Percentiles rank a stretch among this genome's conserved stretches.
Conservation (phyloP, 2,888 invertebrate genomes). For the Drosophila emarginata region DNA sequence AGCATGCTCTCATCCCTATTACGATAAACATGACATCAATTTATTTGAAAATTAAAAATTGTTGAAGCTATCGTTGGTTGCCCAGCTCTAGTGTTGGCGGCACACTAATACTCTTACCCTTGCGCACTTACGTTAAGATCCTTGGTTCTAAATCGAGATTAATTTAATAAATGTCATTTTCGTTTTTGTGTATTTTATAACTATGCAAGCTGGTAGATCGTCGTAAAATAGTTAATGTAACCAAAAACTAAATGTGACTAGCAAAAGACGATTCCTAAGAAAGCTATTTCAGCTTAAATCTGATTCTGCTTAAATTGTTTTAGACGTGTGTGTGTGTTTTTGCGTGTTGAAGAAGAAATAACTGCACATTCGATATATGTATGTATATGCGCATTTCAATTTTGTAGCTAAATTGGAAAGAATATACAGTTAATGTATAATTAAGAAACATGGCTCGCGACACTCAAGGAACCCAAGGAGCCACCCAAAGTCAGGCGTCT, state of each 20-base stretch:
- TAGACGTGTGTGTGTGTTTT: slow-evolving; percentile 26
- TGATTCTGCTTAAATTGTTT: neutral
- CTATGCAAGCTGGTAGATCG: neutral
- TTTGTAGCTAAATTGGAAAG: slow-evolving; percentile 20
- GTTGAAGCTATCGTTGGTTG: neutral
- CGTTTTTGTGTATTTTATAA: neutral
- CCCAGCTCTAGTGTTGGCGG: neutral
- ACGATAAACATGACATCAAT: neutral
- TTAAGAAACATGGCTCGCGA: slow-evolving; percentile 71
- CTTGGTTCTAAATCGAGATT: neutral
- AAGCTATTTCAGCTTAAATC: neutral
- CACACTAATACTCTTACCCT: neutral
- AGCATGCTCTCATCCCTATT: neutral
- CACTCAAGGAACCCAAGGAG: slow-evolving; percentile 71
- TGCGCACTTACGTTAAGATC: neutral
- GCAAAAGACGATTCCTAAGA: neutral
- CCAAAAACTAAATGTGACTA: neutral
- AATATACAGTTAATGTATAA: slow-evolving; percentile 27
- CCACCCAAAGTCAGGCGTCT: slow-evolving; percentile 79
- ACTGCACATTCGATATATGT: slow-evolving; percentile 57
- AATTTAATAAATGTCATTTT: neutral
- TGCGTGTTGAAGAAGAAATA: slow-evolving; percentile 33
- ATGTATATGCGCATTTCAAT: slow-evolving; percentile 49
- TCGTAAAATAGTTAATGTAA: neutral
- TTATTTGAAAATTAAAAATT: neutral